Evolutionary conservation across 2,113 vertebrate genomes (phyloP).

Genomic region (Tonatia bakeri): DNA sequence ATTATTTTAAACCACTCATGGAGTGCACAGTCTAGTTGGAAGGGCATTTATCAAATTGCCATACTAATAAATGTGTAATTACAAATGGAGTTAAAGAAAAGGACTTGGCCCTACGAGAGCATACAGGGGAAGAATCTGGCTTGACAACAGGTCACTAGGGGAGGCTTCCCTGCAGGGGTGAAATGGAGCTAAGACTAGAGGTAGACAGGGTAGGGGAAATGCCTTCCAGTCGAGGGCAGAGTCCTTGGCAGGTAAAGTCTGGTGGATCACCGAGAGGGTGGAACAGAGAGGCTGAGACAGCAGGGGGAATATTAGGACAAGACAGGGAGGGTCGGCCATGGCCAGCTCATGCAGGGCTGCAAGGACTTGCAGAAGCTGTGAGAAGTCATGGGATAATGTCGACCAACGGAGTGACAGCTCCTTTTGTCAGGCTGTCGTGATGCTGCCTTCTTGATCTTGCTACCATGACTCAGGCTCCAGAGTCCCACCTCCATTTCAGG

Average conservation of each 20-base stretch:
- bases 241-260: neutral
- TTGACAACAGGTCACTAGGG: no score
- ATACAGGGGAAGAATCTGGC: no score
- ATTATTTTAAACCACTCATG: neutral
- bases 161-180: neutral
- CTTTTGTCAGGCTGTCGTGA: neutral
- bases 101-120: neutral
- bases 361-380: neutral
- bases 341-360: fast-evolving
- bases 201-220: fast-evolving
- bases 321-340: neutral
- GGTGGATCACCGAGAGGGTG: neutral
- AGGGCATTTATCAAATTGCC: neutral
- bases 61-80: neutral
- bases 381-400: neutral
- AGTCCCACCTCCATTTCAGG: neutral
- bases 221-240: neutral
- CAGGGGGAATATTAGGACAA: neutral
- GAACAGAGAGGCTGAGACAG: neutral
- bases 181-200: neutral
- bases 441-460: fast-evolving
- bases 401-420: no score
- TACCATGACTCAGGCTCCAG: neutral
- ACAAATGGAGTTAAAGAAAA: neutral
- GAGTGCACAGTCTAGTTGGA: neutral